Percentiles rank a stretch among this genome's conserved stretches.
Evolutionary conservation across 2,797 vertebrate species (phyloP).

Genomic region (Cyprinodon diabolis): DNA sequence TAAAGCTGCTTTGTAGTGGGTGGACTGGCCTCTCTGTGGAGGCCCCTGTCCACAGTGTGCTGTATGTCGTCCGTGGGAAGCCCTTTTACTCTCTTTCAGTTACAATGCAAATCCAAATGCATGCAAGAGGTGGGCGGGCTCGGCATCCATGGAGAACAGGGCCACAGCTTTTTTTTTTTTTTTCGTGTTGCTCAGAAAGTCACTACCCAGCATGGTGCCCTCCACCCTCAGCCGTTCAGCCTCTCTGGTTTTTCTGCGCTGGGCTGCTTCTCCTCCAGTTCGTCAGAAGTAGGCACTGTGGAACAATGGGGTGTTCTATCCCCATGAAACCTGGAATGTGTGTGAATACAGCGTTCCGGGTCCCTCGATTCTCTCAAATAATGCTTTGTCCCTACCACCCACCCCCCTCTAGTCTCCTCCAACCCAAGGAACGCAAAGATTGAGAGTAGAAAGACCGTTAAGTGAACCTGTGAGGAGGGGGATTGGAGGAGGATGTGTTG

Average conservation of each 20-base stretch:
- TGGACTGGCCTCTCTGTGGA: conserved; percentile 42
- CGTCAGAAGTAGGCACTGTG: conserved; percentile 75
- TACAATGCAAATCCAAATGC: conserved; percentile 55
- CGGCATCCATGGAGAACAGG: conserved; percentile 76
- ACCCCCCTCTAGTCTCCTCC: conserved; percentile 41
- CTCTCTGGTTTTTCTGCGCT: conserved; percentile 46
- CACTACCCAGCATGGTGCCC: conserved; percentile 59
- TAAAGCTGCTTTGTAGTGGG: conserved; percentile 53
- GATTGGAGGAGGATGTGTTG: conserved; percentile 40
- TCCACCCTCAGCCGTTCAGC: conserved; percentile 61
- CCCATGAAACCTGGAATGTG: conserved; percentile 78
- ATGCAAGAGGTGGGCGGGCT: conserved; percentile 70
- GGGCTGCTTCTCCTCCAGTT: conserved; percentile 68
- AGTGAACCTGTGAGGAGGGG: conserved; percentile 26
- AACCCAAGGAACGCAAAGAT: conserved; percentile 31
- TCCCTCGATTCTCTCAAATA: conserved; percentile 70
- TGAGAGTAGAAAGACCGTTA: conserved; percentile 20
- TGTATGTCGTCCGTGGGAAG: conserved; percentile 66
- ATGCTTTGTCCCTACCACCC: conserved; percentile 64
- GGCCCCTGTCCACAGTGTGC: conserved; percentile 52
- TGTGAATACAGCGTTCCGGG: conserved; percentile 79
- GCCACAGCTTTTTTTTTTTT: conserved; percentile 36
- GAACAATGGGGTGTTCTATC: conserved; percentile 80
- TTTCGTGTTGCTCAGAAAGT: conserved; percentile 57
- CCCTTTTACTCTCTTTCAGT: conserved; percentile 55